Evolutionary conservation across 1,140 invertebrate genomes (phyloP), one percentile per base, ranked within the genome.

Genomic region (Tetramorium alpestre): DNA sequence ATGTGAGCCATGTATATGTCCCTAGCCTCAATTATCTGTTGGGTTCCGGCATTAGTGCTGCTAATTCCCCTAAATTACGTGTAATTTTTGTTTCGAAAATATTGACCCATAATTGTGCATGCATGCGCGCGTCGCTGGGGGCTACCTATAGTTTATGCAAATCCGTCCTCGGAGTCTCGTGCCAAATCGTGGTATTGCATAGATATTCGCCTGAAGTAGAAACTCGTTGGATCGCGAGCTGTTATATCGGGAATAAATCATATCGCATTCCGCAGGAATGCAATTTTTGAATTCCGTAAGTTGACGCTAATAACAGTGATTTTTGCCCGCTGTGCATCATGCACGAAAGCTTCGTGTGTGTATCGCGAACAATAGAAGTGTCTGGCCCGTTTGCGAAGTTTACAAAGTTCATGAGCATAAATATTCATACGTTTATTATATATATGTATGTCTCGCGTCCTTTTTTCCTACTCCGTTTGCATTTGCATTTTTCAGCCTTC

Each of bases 61-160:
- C 56, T 89, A 78, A 86, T 67, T 73, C 18, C 13, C 18, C 11
- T 0, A 89, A 75, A 88, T 89, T 86, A 77, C 69, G 41, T 56
- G 25, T 70, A 89, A 89, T 88, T 89, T 86, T 41, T 75, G 67
- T 69, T 72, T 54, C 28, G 49, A 89, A 86, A 56, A 88, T 69
- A 72, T 28, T 44, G 87, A 88, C 72, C 54, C 60, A 28, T 72
- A 80, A 80, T 86, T 65, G 28, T 60, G 22, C 22, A 62, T 41
- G 22, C 56, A 22, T 51, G 56, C 41, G 22, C 33, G 8, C 38
- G 49, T 56, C 49, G 82, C 75, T 69, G 1, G 38, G 25, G 60
- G 70, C 81, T 78, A 60, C 11, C 41, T 38, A 18, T 81, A 89
- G 82, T 76, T 81, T 81, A 89, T 89, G 88, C 69, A 89, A 89